Base-by-base conservation (phyloP, 2,888 invertebrate species). In the Acanthosoma haemorrhoidale region DNA sequence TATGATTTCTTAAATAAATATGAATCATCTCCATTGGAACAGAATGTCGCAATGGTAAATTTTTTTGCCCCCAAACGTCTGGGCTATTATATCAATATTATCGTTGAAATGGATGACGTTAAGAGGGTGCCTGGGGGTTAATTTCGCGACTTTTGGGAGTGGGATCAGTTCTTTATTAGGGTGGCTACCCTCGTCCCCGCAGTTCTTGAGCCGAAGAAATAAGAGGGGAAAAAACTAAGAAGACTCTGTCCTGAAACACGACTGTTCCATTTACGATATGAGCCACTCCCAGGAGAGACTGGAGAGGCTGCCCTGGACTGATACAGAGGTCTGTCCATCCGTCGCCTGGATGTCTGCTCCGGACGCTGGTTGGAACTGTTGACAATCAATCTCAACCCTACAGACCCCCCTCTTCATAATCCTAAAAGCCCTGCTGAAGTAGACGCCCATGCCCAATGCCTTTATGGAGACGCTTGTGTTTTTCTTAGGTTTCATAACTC, bases 231-330 rank as follows among this genome's bases (percentile, higher is more conserved):
- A 51, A 51, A 51, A 51, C 51, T 51, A 51, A 51, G 51, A 51
- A 51, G 51, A n/a, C n/a, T n/a, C n/a, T n/a, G 51, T 21, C 51
- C 51, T 51, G 29, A 64, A 64, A 64, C 64, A 64, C 34, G 64
- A 64, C 64, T 64, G 64, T 64, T 64, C 64, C 64, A 64, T 64
- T 64, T 64, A 31, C 38, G 64, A 39, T 64, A 64, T 64, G 64
- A 64, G 64, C 2, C 15, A 21, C n/a, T 11, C 34, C 21, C 39
- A 31, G 25, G 59, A 15, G 58, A 15, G 16, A 15, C 16, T 16
- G 32, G 29, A 16, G 34, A 16, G 59, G 13, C 51, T 51, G 25
- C 25, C 51, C 5, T n/a, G 25, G 51, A 51, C 51, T 51, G 51
- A 51, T 51, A 51, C 51, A 51, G 51, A 25, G 25, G 51, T n/a